These are phyloP conservation scores for Bombus impatiens DNA, from an alignment of 1,140 invertebrate genomes.

Conservation along the genomic window DNA sequence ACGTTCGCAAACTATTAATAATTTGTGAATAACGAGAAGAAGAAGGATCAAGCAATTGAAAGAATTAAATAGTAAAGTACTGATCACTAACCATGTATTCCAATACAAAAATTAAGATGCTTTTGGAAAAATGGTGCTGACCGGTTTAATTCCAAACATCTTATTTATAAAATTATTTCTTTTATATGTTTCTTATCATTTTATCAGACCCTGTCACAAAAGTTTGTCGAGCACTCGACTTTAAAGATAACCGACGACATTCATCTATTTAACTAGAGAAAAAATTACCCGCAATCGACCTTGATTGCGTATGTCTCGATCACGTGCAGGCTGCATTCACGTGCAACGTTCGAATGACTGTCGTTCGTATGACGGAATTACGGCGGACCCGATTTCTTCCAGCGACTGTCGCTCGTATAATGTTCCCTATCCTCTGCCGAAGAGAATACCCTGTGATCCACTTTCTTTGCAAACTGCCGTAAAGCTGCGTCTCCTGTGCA, in stretches of 20 bases:
- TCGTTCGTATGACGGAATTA: not conserved
- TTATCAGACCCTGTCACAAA: not conserved
- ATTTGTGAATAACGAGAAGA: no score
- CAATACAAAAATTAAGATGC: not conserved
- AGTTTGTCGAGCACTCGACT: no score
- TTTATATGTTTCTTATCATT: no score
- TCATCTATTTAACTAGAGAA: not conserved
- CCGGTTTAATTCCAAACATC: not conserved
- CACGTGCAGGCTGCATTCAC: not conserved
- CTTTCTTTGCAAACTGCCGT: slow-evolving; percentile 58
- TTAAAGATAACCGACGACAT: accelerated
- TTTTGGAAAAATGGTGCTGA: not conserved
- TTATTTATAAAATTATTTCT: no score
- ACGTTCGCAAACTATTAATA: no score
- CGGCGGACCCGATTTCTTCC: not conserved
- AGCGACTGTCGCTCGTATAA: not conserved
- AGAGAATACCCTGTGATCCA: slow-evolving; percentile 44
- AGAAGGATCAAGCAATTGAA: no score
- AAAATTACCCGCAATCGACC: not conserved
- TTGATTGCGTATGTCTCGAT: not conserved
- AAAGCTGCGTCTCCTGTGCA: slow-evolving; percentile 41
- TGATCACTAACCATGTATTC: no score
- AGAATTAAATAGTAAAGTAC: no score
- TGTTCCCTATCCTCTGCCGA: not conserved
- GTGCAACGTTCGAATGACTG: not conserved